Evolutionary conservation across 2,113 vertebrate genomes (phyloP).

Genomic region (Sebastes schlegelii): DNA sequence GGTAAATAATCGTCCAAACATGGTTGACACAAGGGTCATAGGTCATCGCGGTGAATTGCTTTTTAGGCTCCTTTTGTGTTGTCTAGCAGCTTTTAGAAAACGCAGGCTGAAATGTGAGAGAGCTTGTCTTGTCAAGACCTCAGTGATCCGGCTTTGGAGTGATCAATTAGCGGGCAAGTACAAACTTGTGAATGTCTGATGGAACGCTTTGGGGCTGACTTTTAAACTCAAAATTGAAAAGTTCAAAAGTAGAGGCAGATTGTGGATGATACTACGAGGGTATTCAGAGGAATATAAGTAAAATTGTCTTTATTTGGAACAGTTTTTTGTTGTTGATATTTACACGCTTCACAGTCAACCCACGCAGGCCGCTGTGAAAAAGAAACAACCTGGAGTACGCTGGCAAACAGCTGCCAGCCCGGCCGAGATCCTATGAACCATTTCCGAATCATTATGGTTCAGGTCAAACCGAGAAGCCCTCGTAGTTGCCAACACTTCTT

Average conservation of each 20-base stretch:
- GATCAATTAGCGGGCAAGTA: conserved; percentile 59
- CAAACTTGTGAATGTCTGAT: conserved; percentile 38
- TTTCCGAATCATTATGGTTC: conserved; percentile 49
- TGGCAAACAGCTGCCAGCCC: conserved; percentile 22
- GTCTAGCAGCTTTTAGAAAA: conserved; percentile 51
- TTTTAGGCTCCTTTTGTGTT: conserved; percentile 49
- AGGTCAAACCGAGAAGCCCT: conserved; percentile 24
- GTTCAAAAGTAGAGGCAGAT: neutral
- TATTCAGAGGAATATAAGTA: neutral
- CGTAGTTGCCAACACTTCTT: conserved; percentile 24
- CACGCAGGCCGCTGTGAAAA: neutral
- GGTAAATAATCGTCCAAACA: conserved; percentile 62
- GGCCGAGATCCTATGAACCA: conserved; percentile 30
- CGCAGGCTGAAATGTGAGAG: conserved; percentile 48
- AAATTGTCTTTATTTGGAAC: neutral
- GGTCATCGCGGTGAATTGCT: conserved; percentile 50
- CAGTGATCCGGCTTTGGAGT: conserved; percentile 48
- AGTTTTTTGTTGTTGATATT: neutral
- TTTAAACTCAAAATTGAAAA: conserved; percentile 22
- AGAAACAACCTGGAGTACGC: too few species aligned
- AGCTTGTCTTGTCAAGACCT: conserved; percentile 45
- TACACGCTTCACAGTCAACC: conserved; percentile 11
- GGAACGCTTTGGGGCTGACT: neutral
- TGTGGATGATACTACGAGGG: neutral
- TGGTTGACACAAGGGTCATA: conserved; percentile 64